Percentiles rank a stretch among this genome's conserved stretches.
phyloP scores from a whole-genome alignment of 2,888 invertebrate genomes.

The Criorhina ranunculi region DNA sequence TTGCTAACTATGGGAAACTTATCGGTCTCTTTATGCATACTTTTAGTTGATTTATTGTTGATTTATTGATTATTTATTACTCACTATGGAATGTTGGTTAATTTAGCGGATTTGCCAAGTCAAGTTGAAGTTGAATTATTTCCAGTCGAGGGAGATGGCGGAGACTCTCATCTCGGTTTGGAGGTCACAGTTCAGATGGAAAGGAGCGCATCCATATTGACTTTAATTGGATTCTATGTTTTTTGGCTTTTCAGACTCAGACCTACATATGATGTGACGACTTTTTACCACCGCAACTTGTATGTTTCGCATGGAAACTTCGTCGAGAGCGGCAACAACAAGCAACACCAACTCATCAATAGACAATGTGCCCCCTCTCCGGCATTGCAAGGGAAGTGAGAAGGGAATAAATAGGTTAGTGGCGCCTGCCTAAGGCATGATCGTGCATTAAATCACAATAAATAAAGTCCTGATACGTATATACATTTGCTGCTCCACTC shows the following conservation, averaged over 20 bases:
- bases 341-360: constrained; percentile 49
- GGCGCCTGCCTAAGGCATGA: constrained; percentile 71
- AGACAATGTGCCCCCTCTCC: constrained; percentile 20
- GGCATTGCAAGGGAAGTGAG: neutral
- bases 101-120: constrained; percentile 59
- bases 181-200: constrained; percentile 49
- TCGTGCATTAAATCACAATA: constrained; percentile 74
- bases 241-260: neutral
- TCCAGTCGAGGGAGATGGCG: constrained; percentile 24
- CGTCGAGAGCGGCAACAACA: too few species aligned
- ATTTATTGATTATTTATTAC: constrained; percentile 74
- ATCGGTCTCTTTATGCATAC: constrained; percentile 72
- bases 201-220: constrained; percentile 25
- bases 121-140: constrained; percentile 55
- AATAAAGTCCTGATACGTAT: constrained; percentile 53
- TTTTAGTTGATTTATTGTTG: constrained; percentile 73
- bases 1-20: constrained; percentile 58
- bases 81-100: constrained; percentile 73
- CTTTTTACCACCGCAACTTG: constrained; percentile 32
- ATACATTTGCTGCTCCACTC: constrained; percentile 15
- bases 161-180: constrained; percentile 25
- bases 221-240: constrained; percentile 67
- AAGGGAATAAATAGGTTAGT: constrained; percentile 70
- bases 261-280: constrained; percentile 57
- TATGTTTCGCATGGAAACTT: constrained; percentile 24